A percentile compares a stretch with the other conserved stretches of the same genome.
Conservation (phyloP, 2,888 invertebrate species). For the Morpho helenor region DNA sequence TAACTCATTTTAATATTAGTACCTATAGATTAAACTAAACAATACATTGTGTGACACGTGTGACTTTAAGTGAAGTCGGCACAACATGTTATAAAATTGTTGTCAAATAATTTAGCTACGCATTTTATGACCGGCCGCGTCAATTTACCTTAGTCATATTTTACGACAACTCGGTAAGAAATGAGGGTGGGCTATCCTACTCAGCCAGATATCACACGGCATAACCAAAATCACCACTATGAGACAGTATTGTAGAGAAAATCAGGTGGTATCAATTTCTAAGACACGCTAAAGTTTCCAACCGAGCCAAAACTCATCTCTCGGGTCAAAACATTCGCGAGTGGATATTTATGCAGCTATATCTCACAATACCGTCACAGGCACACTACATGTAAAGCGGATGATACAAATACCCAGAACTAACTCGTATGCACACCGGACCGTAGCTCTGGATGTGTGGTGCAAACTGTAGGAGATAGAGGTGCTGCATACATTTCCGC, state of each 20-base stretch:
- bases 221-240: too few species aligned
- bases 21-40: too few species aligned
- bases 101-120: too few species aligned
- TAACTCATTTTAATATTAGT: too few species aligned
- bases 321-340: slow-evolving; percentile 7
- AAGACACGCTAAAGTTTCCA: not conserved
- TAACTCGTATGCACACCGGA: slow-evolving; percentile 11
- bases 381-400: slow-evolving; percentile 19
- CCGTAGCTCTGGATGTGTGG: slow-evolving; percentile 4
- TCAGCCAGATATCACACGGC: too few species aligned
- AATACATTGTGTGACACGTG: not conserved
- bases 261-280: not conserved
- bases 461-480: not conserved
- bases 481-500: not conserved
- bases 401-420: slow-evolving; percentile 17
- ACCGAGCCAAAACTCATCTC: slow-evolving; percentile 3
- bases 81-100: too few species aligned
- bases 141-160: too few species aligned
- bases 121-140: too few species aligned
- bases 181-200: too few species aligned
- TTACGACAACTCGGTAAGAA: too few species aligned
- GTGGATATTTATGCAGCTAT: slow-evolving; percentile 16
- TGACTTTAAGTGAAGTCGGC: not conserved
- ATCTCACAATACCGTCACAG: slow-evolving; percentile 22
- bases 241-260: not conserved